These are phyloP conservation scores for Glyptemys insculpta DNA, from an alignment of 2,797 vertebrate genomes.

Conservation along the genomic window DNA sequence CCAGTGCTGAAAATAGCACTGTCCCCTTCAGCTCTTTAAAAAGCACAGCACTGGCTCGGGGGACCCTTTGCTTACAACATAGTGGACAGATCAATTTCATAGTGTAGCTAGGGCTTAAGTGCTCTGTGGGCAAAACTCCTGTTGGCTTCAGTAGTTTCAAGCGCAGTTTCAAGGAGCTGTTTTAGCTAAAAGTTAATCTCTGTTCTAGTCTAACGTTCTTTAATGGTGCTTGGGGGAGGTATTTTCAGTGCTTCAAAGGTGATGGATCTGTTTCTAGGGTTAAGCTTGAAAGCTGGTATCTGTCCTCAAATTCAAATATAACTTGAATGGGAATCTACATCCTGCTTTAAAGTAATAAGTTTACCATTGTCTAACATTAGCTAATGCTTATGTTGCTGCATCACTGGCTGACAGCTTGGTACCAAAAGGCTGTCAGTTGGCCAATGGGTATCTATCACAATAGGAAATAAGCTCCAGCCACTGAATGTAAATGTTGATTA, in stretches of 20 bases:
- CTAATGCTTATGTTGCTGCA: neutral
- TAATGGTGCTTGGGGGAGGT: neutral
- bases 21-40: neutral
- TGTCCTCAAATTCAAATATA: neutral
- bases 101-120: neutral
- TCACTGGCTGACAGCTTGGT: neutral
- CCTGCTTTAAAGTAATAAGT: neutral
- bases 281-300: neutral
- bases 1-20: neutral
- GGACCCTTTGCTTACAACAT: too few relatives aligned
- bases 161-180: too few relatives aligned
- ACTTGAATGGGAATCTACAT: neutral
- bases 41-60: neutral
- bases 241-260: neutral
- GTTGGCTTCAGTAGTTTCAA: rapidly evolving
- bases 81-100: neutral
- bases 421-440: neutral
- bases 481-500: neutral
- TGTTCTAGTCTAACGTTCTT: too few relatives aligned
- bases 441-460: neutral
- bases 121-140: rapidly evolving
- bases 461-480: neutral
- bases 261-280: too few relatives aligned
- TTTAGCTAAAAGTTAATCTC: too few relatives aligned
- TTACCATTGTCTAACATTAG: neutral